A percentile compares a stretch with the other conserved stretches of the same genome.
These are phyloP conservation scores for Melospiza georgiana DNA, from an alignment of 2,113 vertebrate species.

Conservation along the genomic window DNA sequence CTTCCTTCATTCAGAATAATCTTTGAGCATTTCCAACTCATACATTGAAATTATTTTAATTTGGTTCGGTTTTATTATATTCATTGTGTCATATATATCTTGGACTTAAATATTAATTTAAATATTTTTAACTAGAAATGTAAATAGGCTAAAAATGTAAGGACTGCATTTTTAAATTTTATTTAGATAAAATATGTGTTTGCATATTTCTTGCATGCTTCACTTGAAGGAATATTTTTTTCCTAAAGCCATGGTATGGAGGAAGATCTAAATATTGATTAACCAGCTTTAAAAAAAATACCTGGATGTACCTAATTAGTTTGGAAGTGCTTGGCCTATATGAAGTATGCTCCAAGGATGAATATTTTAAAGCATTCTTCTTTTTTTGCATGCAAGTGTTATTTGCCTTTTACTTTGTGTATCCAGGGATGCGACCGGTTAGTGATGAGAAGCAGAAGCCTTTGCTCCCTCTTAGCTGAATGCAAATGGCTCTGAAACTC, in stretches of 20 bases:
- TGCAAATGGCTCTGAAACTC: constrained; percentile 4
- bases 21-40: not conserved
- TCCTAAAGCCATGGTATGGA: not conserved
- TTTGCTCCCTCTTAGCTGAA: not conserved
- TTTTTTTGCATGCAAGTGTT: not conserved
- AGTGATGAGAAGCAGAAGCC: not conserved
- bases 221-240: not conserved
- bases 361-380: not conserved
- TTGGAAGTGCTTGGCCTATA: not conserved
- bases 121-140: not conserved
- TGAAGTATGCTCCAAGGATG: not conserved
- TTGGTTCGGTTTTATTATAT: not conserved
- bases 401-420: constrained; percentile 6
- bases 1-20: not conserved
- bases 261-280: not conserved
- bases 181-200: not conserved
- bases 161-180: not conserved
- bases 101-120: not conserved
- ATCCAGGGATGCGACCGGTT: not conserved
- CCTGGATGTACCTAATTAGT: not conserved
- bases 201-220: not conserved
- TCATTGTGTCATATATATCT: not conserved
- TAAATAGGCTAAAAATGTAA: not conserved
- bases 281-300: not conserved
- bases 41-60: not conserved